These are phyloP conservation scores for Hiodon alosoides DNA, from an alignment of 2,113 vertebrate genomes.

Conservation along the genomic window DNA sequence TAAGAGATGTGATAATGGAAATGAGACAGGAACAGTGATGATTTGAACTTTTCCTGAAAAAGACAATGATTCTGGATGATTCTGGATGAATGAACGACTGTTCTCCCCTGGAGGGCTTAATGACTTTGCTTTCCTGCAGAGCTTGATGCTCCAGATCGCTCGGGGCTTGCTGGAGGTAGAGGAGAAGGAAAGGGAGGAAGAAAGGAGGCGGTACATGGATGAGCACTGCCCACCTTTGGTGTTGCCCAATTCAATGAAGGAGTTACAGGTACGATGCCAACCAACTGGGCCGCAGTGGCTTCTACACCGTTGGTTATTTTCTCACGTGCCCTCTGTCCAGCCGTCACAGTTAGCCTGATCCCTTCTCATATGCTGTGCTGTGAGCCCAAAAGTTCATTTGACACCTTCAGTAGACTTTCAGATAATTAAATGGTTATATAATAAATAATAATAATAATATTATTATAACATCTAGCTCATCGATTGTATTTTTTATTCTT, in stretches of 20 bases:
- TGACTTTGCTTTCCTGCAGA: slow-evolving; percentile 57
- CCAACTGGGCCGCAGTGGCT: too few species aligned
- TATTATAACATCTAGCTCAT: background rate
- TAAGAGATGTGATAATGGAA: background rate
- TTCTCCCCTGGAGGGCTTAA: background rate
- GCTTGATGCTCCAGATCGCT: slow-evolving; percentile 90
- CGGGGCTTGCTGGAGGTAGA: slow-evolving; percentile 80
- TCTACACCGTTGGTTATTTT: background rate
- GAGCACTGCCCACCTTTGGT: slow-evolving; percentile 76
- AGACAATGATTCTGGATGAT: background rate
- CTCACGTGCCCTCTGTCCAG: background rate
- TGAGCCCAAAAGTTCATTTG: too few species aligned
- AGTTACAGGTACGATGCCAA: slow-evolving; percentile 70
- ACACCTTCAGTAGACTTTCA: too few species aligned
- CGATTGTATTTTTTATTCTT: background rate
- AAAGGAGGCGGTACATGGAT: slow-evolving; percentile 73
- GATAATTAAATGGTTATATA: too few species aligned
- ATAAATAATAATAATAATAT: background rate
- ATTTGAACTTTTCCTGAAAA: too few species aligned
- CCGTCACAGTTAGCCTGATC: background rate
- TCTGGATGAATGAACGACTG: background rate
- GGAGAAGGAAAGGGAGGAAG: slow-evolving; percentile 59
- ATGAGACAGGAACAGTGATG: too few species aligned
- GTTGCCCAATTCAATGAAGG: slow-evolving; percentile 70
- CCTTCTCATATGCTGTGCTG: too few species aligned